Percentiles rank a stretch among this genome's conserved stretches.
Conservation (phyloP, 2,888 invertebrate species). For the Andrena haemorrhoa region DNA sequence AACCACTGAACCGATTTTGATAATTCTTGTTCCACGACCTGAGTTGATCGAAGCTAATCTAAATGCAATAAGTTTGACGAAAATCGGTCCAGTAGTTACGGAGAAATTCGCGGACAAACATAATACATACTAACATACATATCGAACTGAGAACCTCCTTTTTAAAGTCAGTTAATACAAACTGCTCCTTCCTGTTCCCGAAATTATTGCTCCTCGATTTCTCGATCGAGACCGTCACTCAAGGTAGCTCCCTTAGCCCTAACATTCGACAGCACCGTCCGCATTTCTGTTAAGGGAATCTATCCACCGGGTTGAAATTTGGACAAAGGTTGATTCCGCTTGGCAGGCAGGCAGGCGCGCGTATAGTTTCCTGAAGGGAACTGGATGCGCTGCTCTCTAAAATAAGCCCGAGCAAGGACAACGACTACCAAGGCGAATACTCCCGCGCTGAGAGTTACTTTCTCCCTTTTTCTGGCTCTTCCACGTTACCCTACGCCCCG, state of each 20-base stretch:
- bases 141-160: too few species aligned
- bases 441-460: background rate
- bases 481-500: background rate
- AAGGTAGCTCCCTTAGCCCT: too few species aligned
- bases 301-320: conserved; percentile 30
- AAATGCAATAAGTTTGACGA: too few species aligned
- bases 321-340: conserved; percentile 52
- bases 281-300: background rate
- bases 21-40: too few species aligned
- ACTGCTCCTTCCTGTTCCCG: too few species aligned
- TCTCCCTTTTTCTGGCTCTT: background rate
- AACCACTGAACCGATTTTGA: too few species aligned
- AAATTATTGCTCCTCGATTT: conserved; percentile 45
- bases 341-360: conserved; percentile 46
- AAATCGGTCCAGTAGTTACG: too few species aligned
- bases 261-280: background rate
- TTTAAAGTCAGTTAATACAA: too few species aligned
- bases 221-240: too few species aligned
- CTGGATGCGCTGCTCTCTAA: conserved; percentile 34
- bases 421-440: conserved; percentile 32
- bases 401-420: conserved; percentile 52
- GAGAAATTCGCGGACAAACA: too few species aligned
- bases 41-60: too few species aligned
- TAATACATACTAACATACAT: too few species aligned
- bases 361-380: conserved; percentile 43